Evolutionary conservation across 2,888 invertebrate genomes (phyloP).

Genomic region (Hybos culiciformis): DNA sequence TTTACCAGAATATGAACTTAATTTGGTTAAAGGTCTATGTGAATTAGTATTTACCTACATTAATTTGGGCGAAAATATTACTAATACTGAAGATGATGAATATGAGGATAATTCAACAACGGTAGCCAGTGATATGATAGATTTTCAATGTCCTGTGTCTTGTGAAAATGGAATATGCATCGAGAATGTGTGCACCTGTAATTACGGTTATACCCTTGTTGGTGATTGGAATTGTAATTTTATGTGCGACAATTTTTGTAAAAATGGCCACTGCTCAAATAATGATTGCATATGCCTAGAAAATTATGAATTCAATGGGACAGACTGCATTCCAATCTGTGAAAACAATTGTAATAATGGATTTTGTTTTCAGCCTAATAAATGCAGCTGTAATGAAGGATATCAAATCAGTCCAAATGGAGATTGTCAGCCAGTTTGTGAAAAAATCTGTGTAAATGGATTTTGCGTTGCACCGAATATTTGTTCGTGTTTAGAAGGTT

Average conservation of each 20-base stretch:
- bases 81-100: background rate
- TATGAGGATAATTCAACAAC: background rate
- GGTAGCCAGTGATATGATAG: background rate
- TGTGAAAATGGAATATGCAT: background rate
- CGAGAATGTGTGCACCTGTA: constrained; percentile 20
- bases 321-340: constrained; percentile 6
- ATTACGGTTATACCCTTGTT: constrained; percentile 26
- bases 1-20: too few species aligned
- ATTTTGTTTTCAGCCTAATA: constrained; percentile 8
- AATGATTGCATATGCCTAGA: constrained; percentile 43
- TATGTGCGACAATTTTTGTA: background rate
- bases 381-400: constrained; percentile 11
- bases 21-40: too few species aligned
- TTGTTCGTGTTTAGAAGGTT: constrained; percentile 27
- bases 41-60: too few species aligned
- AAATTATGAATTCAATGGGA: constrained; percentile 15
- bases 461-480: constrained; percentile 27
- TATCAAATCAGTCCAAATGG: constrained; percentile 5
- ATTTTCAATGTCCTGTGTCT: background rate
- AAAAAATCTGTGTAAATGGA: constrained; percentile 19
- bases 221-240: background rate
- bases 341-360: constrained; percentile 24
- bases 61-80: too few species aligned
- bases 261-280: background rate
- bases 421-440: background rate